phyloP scores from a whole-genome alignment of 2,888 invertebrate species.

The Chironomus riparius region DNA sequence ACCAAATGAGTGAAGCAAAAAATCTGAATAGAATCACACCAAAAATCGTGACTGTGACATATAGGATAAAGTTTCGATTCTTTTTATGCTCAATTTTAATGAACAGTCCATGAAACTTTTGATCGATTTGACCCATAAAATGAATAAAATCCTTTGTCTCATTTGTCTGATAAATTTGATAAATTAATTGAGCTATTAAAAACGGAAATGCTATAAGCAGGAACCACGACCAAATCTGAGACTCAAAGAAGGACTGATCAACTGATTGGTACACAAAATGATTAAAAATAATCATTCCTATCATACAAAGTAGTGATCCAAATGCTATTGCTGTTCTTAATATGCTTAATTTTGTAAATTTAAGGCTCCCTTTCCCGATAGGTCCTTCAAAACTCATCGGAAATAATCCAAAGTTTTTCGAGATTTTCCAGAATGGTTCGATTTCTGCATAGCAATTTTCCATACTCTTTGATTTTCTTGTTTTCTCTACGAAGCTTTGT shows the following conservation, averaged over 20 bases:
- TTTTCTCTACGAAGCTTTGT: too few species aligned
- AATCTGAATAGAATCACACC: too few species aligned
- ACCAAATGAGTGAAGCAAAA: too few species aligned
- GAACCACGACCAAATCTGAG: neutral
- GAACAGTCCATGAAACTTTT: neutral
- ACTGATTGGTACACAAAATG: neutral
- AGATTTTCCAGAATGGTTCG: neutral
- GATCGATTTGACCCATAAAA: neutral
- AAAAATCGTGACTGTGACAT: too few species aligned
- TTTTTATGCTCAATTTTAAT: neutral
- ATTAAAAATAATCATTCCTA: neutral
- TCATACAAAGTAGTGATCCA: neutral
- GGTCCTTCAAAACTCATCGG: neutral
- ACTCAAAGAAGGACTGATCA: neutral
- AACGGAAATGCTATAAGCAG: neutral
- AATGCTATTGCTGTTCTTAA: neutral
- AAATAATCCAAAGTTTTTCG: neutral
- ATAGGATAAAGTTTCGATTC: neutral
- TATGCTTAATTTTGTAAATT: too few species aligned
- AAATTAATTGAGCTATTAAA: neutral
- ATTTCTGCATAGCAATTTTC: neutral
- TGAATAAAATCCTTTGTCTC: neutral
- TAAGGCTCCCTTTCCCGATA: neutral
- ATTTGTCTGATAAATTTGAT: neutral
- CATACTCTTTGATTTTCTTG: neutral